Percentiles rank a stretch among this genome's conserved stretches.
phyloP scores from a whole-genome alignment of 2,113 vertebrate species.

The Phasianus colchicus region DNA sequence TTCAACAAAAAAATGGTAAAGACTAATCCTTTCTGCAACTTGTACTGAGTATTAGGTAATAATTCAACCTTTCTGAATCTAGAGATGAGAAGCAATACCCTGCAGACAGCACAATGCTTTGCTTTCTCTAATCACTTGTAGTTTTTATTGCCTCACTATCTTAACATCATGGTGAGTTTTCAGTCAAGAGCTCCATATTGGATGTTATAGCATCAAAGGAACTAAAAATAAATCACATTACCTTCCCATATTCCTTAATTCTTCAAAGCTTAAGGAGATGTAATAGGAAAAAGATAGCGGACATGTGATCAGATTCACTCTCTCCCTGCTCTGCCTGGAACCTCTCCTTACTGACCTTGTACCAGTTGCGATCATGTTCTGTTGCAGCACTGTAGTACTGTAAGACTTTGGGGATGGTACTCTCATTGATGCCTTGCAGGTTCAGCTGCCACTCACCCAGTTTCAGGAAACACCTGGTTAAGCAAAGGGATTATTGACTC shows the following conservation, averaged over 20 bases:
- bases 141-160: background rate
- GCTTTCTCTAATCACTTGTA: background rate
- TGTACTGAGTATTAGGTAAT: background rate
- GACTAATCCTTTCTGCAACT: background rate
- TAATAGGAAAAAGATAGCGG: background rate
- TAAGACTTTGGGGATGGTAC: slow-evolving; percentile 96
- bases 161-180: background rate
- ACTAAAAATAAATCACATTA: background rate
- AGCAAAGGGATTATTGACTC: slow-evolving; percentile 24
- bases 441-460: slow-evolving; percentile 98
- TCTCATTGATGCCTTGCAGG: slow-evolving; percentile 98
- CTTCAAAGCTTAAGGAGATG: background rate
- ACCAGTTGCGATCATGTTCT: slow-evolving; percentile 97
- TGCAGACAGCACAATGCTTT: background rate
- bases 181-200: background rate
- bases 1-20: background rate
- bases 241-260: background rate
- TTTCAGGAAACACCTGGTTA: slow-evolving; percentile 93
- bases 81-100: background rate
- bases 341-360: slow-evolving; percentile 86
- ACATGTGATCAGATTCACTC: background rate
- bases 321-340: background rate
- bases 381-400: slow-evolving; percentile 98
- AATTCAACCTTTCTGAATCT: background rate
- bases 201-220: background rate